Evolutionary conservation across 2,113 vertebrate species (phyloP).

Genomic region (Catagonus wagneri): DNA sequence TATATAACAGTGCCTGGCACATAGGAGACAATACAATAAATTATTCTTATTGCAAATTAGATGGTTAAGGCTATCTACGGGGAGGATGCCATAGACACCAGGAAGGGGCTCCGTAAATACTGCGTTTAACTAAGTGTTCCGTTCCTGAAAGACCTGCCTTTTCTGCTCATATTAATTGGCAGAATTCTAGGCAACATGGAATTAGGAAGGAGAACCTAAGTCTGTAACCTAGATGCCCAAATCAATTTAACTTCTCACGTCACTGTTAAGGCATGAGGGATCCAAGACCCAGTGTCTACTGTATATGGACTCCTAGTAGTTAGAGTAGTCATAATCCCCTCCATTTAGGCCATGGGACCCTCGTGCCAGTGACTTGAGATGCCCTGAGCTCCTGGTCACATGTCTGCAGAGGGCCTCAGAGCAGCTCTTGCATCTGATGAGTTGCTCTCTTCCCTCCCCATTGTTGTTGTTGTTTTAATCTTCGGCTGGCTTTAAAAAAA

Average conservation of each 20-base stretch:
- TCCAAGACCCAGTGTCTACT: neutral
- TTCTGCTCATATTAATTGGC: neutral
- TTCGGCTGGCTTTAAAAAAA: slow-evolving; percentile 14
- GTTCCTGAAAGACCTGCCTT: neutral
- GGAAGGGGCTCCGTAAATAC: neutral
- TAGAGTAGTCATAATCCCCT: neutral
- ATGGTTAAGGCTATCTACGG: neutral
- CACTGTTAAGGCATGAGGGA: neutral
- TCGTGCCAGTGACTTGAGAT: neutral
- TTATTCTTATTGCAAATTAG: neutral
- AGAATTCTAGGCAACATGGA: slow-evolving; percentile 4
- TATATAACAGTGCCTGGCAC: neutral
- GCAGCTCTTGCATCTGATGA: neutral
- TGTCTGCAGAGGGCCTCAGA: neutral
- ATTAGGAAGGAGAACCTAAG: neutral
- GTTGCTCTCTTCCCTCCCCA: neutral
- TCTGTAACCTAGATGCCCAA: neutral
- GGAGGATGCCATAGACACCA: neutral
- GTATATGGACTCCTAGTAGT: neutral
- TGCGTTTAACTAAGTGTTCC: neutral
- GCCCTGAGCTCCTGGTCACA: neutral
- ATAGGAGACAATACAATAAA: neutral
- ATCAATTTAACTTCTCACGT: neutral
- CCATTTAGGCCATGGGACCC: neutral
- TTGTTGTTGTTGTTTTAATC: neutral